Percentiles rank a stretch among this genome's conserved stretches.
Evolutionary conservation across 2,113 vertebrate genomes (phyloP).

Genomic region (Variabilichromis moorii): DNA sequence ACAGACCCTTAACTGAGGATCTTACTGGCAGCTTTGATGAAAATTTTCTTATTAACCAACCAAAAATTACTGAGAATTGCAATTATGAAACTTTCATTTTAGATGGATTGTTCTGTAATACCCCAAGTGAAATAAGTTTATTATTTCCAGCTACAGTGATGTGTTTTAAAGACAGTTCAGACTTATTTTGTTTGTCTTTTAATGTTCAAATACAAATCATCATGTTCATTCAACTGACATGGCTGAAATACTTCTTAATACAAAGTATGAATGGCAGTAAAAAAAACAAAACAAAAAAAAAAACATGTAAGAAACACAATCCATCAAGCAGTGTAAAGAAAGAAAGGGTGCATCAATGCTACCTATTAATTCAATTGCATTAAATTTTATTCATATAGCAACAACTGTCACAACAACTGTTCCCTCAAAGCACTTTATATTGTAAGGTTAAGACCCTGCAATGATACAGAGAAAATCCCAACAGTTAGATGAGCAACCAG

Average conservation of each 20-base stretch:
- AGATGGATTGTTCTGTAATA: not conserved
- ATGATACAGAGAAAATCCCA: not conserved
- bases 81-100: not conserved
- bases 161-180: not conserved
- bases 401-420: not conserved
- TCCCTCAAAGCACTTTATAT: not conserved
- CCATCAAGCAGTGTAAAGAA: not conserved
- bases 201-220: not conserved
- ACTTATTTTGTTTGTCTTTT: not conserved
- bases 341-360: not conserved
- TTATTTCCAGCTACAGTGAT: not conserved
- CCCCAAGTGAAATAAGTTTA: not conserved
- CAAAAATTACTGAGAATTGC: not conserved
- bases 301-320: not conserved
- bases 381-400: not conserved
- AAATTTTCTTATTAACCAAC: not conserved
- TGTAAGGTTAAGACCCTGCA: not conserved
- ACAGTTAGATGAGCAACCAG: not conserved
- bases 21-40: not conserved
- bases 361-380: not conserved
- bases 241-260: not conserved
- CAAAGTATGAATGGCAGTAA: not conserved
- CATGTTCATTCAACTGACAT: not conserved
- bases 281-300: not conserved
- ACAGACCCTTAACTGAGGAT: not conserved